A percentile compares a stretch with the other conserved stretches of the same genome.
Evolutionary conservation across 1,140 invertebrate species (phyloP).

Genomic region (Panagrolaimus sp.): DNA sequence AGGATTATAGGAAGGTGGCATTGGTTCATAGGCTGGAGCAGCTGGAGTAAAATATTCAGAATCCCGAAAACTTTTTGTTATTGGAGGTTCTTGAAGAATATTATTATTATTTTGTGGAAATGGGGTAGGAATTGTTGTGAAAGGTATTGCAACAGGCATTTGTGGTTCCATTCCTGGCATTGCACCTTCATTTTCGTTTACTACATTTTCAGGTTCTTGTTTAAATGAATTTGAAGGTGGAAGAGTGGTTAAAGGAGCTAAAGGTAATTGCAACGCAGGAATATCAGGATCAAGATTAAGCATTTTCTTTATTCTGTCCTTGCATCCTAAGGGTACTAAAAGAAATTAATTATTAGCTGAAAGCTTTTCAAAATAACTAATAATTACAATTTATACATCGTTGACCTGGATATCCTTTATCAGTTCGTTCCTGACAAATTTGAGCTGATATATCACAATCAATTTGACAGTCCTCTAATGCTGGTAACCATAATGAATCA

Average conservation of each 20-base stretch:
- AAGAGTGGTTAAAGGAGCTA: background rate
- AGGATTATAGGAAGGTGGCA: too few relatives aligned
- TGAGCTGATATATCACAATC: constrained; percentile 8
- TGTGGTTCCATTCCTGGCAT: too few relatives aligned
- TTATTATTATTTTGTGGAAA: too few relatives aligned
- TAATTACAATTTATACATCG: constrained; percentile 4
- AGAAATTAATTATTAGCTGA: background rate
- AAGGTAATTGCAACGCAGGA: background rate
- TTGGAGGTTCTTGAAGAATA: too few relatives aligned
- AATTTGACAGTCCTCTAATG: constrained; percentile 15
- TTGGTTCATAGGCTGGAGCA: too few relatives aligned
- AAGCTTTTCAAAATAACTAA: background rate
- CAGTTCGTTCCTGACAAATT: constrained; percentile 1
- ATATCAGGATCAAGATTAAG: background rate
- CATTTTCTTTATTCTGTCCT: background rate
- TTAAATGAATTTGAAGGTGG: background rate
- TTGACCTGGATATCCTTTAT: constrained; percentile 5
- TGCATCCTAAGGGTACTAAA: constrained; percentile 16
- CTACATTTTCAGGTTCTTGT: too few relatives aligned
- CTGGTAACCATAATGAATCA: constrained; percentile 14
- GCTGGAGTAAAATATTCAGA: too few relatives aligned
- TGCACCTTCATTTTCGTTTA: too few relatives aligned
- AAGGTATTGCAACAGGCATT: too few relatives aligned
- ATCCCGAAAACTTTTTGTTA: too few relatives aligned
- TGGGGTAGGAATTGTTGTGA: too few relatives aligned